Evolutionary conservation across 2,888 invertebrate genomes (phyloP).

Genomic region (Melieria picta): DNA sequence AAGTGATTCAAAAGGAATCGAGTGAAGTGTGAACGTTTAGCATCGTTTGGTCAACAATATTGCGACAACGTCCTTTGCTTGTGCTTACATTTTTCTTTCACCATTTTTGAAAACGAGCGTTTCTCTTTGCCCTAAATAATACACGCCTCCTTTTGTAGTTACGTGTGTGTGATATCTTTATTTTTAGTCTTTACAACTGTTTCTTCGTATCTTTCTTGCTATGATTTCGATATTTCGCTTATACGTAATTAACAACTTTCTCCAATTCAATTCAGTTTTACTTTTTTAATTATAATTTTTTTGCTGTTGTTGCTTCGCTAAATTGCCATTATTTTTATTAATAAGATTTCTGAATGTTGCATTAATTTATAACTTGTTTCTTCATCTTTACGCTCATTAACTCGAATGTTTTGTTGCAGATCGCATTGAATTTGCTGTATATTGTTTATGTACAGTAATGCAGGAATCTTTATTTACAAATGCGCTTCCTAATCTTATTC

Average conservation of each 20-base stretch:
- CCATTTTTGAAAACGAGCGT: too few relatives aligned
- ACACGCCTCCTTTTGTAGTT: not conserved
- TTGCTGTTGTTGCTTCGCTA: not conserved
- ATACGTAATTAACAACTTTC: conserved; percentile 30
- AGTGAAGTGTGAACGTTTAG: too few relatives aligned
- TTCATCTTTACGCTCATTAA: too few relatives aligned
- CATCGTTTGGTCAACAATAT: too few relatives aligned
- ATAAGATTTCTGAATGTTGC: too few relatives aligned
- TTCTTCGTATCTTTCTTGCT: conserved; percentile 35
- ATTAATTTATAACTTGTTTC: too few relatives aligned
- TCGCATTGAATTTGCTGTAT: conserved; percentile 18
- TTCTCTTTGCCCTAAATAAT: too few relatives aligned
- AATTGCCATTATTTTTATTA: too few relatives aligned
- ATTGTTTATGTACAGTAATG: conserved; percentile 18
- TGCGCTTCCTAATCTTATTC: not conserved
- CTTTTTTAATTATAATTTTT: conserved; percentile 30
- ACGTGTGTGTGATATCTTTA: conserved; percentile 34
- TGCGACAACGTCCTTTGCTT: too few relatives aligned
- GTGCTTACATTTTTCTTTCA: too few relatives aligned
- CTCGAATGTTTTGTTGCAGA: not conserved
- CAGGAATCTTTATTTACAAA: conserved; percentile 20
- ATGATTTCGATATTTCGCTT: conserved; percentile 13
- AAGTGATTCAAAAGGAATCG: too few relatives aligned
- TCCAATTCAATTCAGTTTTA: conserved; percentile 35
- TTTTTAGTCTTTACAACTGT: conserved; percentile 38